Evolutionary conservation across 1,140 invertebrate genomes (phyloP).

Genomic region (Heliconius eleuchia): DNA sequence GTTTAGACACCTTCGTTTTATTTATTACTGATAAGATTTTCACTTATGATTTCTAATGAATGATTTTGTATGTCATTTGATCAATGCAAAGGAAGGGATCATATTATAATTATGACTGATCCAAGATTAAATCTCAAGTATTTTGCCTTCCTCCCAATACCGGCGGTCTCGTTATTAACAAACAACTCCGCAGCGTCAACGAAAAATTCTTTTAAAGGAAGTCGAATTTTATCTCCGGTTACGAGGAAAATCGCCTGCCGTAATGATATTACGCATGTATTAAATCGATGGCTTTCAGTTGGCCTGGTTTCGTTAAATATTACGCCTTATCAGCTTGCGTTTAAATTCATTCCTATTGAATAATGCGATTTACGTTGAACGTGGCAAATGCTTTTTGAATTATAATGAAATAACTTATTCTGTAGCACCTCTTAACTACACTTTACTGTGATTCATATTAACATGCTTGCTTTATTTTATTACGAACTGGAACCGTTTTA

Average conservation of each 20-base stretch:
- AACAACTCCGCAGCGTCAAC: slow-evolving; percentile 32
- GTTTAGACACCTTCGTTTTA: too few species aligned
- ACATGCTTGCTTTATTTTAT: not conserved
- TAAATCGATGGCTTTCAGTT: slow-evolving; percentile 62
- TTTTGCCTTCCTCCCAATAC: slow-evolving; percentile 9
- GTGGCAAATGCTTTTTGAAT: slow-evolving; percentile 14
- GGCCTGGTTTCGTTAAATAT: slow-evolving; percentile 50
- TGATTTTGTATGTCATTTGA: too few species aligned
- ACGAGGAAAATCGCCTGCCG: slow-evolving; percentile 38
- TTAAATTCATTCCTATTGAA: slow-evolving; percentile 45
- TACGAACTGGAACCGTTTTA: not conserved
- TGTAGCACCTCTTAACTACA: not conserved
- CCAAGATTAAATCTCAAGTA: not conserved
- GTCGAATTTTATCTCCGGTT: slow-evolving; percentile 33
- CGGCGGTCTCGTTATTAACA: slow-evolving; percentile 21
- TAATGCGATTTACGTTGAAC: slow-evolving; percentile 34
- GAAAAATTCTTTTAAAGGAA: slow-evolving; percentile 31
- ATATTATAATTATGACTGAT: slow-evolving; percentile 5
- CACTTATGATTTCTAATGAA: too few species aligned
- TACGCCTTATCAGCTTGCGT: slow-evolving; percentile 41
- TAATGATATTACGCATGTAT: slow-evolving; percentile 64
- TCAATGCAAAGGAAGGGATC: not conserved
- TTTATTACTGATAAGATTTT: too few species aligned
- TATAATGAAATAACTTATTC: slow-evolving; percentile 14
- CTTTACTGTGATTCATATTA: not conserved